phyloP scores from a whole-genome alignment of 2,888 invertebrate species.

The Cyaniris semiargus region DNA sequence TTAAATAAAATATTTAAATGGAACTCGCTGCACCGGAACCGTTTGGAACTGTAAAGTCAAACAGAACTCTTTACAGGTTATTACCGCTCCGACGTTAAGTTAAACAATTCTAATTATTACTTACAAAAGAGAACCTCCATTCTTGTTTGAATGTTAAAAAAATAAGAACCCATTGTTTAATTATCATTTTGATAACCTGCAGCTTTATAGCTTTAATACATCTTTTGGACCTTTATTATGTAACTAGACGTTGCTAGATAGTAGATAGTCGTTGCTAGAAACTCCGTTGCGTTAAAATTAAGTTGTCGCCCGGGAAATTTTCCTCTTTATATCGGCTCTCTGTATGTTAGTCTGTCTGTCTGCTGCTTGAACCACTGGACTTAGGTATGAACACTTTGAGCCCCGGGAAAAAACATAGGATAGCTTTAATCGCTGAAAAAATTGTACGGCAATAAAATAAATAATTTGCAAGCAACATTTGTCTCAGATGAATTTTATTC shows the following conservation, averaged over 20 bases:
- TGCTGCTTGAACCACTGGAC: too few relatives aligned
- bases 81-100: constrained; percentile 22
- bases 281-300: too few relatives aligned
- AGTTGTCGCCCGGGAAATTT: too few relatives aligned
- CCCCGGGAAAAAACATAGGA: too few relatives aligned
- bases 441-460: too few relatives aligned
- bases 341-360: too few relatives aligned
- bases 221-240: background rate
- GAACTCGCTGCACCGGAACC: constrained; percentile 1
- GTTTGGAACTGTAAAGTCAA: constrained; percentile 16
- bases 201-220: background rate
- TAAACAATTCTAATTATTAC: constrained; percentile 24
- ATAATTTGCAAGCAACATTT: too few relatives aligned
- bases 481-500: background rate
- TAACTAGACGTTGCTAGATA: background rate
- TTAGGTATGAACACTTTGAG: too few relatives aligned
- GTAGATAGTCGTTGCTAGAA: background rate
- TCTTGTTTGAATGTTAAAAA: background rate
- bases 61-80: constrained; percentile 17
- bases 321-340: too few relatives aligned
- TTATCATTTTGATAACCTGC: background rate
- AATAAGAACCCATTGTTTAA: background rate
- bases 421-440: background rate
- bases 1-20: background rate
- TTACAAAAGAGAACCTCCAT: constrained; percentile 20